Conservation (phyloP, 1,140 invertebrate genomes). For the Drosophila kanapiae region DNA sequence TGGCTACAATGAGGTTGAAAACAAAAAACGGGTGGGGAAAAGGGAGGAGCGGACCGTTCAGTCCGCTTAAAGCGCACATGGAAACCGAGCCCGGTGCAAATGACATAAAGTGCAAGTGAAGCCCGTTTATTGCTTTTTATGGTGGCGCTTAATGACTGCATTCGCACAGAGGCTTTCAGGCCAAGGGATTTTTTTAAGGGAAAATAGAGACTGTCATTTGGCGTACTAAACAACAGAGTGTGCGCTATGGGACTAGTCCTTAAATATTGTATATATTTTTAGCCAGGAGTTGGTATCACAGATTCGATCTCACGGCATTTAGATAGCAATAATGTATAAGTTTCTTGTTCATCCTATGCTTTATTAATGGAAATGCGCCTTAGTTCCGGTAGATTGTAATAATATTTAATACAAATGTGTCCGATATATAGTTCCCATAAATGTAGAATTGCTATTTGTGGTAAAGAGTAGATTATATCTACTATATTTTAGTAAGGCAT, state of each 20-base stretch:
- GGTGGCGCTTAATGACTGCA: slow-evolving; percentile 73
- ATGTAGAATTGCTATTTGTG: too few species aligned
- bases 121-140: slow-evolving; percentile 79
- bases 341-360: not conserved
- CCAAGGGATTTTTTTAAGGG: not conserved
- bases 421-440: too few species aligned
- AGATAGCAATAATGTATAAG: not conserved
- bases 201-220: slow-evolving; percentile 4
- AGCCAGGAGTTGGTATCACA: not conserved
- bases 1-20: slow-evolving; percentile 3
- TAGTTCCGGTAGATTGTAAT: not conserved
- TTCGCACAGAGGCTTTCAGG: slow-evolving; percentile 29
- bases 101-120: slow-evolving; percentile 73
- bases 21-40: not conserved
- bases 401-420: not conserved
- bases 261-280: not conserved
- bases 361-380: not conserved
- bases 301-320: too few species aligned
- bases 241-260: not conserved
- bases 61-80: slow-evolving; percentile 64
- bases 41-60: slow-evolving; percentile 33
- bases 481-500: too few species aligned
- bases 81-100: slow-evolving; percentile 51
- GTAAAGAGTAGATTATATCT: too few species aligned
- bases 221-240: slow-evolving; percentile 9